Conservation (phyloP, 64 coral and sea anemone species). For the Acropora yongei region DNA sequence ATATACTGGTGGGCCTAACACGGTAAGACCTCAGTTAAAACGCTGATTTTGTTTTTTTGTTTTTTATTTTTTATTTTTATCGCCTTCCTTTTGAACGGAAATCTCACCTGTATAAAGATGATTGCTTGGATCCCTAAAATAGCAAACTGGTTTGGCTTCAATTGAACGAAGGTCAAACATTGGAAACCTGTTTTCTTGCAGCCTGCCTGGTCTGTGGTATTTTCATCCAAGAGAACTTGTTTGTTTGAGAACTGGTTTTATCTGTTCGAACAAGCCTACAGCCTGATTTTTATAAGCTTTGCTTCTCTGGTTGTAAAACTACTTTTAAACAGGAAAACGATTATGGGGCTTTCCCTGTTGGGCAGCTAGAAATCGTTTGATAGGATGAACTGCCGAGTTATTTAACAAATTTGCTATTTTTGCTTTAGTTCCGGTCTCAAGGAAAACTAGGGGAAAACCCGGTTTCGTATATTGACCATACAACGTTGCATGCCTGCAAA, state of each 20-base stretch:
- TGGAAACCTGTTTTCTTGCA: constrained; percentile 10
- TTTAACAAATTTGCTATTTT: background rate
- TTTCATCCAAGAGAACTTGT: background rate
- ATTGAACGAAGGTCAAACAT: background rate
- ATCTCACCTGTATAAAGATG: constrained; percentile 6
- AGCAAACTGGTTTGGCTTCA: background rate
- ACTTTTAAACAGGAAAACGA: background rate
- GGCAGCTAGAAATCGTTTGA: constrained; percentile 19
- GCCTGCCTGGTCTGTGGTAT: no score
- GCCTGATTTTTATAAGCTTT: constrained; percentile 19
- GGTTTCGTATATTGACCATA: no score
- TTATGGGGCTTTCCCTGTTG: background rate
- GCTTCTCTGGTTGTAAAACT: background rate
- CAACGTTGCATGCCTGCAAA: no score
- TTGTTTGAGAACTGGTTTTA: background rate
- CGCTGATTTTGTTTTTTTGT: background rate
- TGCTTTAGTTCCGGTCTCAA: no score
- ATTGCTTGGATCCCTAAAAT: background rate
- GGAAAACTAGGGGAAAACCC: background rate
- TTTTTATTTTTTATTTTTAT: no score
- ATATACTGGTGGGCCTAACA: background rate
- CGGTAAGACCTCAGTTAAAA: background rate
- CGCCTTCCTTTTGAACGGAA: background rate
- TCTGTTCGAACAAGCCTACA: background rate
- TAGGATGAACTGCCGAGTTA: background rate